Evolutionary conservation across 2,888 invertebrate genomes (phyloP).

Genomic region (Orthosia gothica): DNA sequence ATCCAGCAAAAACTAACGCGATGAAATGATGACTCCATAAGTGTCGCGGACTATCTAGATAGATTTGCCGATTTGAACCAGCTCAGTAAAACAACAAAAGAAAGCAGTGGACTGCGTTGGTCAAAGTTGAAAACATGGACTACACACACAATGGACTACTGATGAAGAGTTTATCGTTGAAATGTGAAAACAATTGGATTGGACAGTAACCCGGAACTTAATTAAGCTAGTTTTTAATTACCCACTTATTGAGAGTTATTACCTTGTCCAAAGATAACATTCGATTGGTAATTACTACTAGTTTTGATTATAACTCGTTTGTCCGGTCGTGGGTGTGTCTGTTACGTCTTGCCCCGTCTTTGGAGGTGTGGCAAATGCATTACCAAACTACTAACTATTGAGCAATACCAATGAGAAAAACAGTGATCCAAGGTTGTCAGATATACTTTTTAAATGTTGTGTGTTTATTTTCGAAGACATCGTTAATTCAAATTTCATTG

Average conservation of each 20-base stretch:
- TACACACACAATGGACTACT: background rate
- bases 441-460: no score
- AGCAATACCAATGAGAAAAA: conserved; percentile 3
- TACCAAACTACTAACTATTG: conserved; percentile 5
- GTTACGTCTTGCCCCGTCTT: conserved; percentile 37
- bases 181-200: background rate
- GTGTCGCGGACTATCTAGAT: background rate
- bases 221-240: background rate
- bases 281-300: conserved; percentile 1
- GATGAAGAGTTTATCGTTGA: background rate
- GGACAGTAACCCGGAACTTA: background rate
- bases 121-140: background rate
- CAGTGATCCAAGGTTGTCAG: no score
- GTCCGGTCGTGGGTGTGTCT: conserved; percentile 53
- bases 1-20: background rate
- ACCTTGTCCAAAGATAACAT: conserved; percentile 33
- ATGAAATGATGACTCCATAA: background rate
- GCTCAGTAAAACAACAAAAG: background rate
- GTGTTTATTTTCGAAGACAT: conserved; percentile 9
- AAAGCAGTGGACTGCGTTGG: background rate
- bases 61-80: background rate
- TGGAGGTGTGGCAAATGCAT: conserved; percentile 60
- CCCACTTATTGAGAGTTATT: background rate
- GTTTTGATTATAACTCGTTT: conserved; percentile 51
- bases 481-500: conserved; percentile 3